Evolutionary conservation across 1,140 invertebrate genomes (phyloP).

Genomic region (Bactericera cockerelli): DNA sequence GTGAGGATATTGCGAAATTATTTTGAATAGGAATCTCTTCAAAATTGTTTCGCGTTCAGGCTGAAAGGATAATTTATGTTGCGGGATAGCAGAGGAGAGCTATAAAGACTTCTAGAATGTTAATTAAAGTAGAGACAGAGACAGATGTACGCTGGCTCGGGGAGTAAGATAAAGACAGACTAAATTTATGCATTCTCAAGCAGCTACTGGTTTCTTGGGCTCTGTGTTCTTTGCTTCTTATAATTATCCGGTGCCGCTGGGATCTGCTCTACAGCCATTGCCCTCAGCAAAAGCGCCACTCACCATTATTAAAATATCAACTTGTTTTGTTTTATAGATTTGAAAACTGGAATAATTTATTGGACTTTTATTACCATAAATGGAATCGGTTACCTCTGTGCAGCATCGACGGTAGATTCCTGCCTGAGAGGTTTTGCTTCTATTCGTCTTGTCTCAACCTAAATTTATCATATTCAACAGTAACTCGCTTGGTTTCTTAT

Average conservation of each 20-base stretch:
- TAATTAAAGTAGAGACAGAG: constrained; percentile 6
- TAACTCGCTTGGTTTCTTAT: too few species aligned
- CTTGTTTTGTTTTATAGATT: constrained; percentile 9
- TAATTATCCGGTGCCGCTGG: not conserved
- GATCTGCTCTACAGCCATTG: not conserved
- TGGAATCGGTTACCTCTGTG: not conserved
- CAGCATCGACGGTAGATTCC: not conserved
- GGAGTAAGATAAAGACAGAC: constrained; percentile 5
- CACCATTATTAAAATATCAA: constrained; percentile 9
- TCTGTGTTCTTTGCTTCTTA: not conserved
- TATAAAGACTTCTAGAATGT: constrained; percentile 8
- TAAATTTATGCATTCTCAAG: constrained; percentile 1
- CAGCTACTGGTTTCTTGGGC: constrained; percentile 7
- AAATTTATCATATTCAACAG: too few species aligned
- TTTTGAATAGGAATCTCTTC: constrained; percentile 1
- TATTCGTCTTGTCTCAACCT: too few species aligned
- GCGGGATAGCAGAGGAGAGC: not conserved
- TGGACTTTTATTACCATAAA: constrained; percentile 8
- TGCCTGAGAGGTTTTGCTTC: too few species aligned
- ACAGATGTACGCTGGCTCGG: not conserved
- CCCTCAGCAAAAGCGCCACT: constrained; percentile 8
- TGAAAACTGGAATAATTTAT: constrained; percentile 7
- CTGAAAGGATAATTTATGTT: not conserved
- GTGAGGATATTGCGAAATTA: not conserved
- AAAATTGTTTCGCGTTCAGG: not conserved